These are phyloP conservation scores for Orbicella faveolata DNA, from an alignment of 64 coral and sea anemone species.

Conservation along the genomic window DNA sequence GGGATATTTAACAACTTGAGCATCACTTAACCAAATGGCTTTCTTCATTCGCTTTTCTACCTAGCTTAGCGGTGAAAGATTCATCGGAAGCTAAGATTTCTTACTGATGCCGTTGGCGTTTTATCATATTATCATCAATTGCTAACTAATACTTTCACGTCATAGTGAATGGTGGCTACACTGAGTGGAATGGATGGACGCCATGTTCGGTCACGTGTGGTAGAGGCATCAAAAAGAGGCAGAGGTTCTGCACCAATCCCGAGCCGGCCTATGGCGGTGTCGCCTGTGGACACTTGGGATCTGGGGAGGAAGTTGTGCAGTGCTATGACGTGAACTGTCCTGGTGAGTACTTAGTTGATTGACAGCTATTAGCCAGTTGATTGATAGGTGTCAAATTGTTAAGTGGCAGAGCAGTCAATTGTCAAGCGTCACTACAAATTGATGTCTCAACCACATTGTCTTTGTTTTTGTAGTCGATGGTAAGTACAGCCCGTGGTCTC, in stretches of 20 bases:
- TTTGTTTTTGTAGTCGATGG: conserved; percentile 64
- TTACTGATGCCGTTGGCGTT: too few species aligned
- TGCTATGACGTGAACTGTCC: conserved; percentile 83
- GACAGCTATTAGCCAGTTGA: neutral
- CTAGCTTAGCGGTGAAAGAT: too few species aligned
- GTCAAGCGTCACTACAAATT: too few species aligned
- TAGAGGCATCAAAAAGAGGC: conserved; percentile 71
- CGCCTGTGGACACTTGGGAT: conserved; percentile 68
- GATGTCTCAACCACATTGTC: neutral
- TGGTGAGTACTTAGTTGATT: conserved; percentile 44
- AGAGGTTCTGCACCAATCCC: conserved; percentile 73
- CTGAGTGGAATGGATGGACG: conserved; percentile 81
- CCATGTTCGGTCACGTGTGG: conserved; percentile 74
- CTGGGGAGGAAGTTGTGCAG: conserved; percentile 54
- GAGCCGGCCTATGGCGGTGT: conserved; percentile 85
- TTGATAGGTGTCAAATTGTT: neutral
- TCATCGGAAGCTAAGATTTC: too few species aligned
- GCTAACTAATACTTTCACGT: neutral
- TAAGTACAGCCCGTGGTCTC: conserved; percentile 79
- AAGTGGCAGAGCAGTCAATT: too few species aligned
- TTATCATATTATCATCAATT: neutral
- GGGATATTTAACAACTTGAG: too few species aligned
- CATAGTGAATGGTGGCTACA: conserved; percentile 88
- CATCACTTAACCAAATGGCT: too few species aligned
- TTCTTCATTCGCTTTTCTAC: too few species aligned